phyloP scores from a whole-genome alignment of 2,113 vertebrate species.

The Neolamprologus falcicula region DNA sequence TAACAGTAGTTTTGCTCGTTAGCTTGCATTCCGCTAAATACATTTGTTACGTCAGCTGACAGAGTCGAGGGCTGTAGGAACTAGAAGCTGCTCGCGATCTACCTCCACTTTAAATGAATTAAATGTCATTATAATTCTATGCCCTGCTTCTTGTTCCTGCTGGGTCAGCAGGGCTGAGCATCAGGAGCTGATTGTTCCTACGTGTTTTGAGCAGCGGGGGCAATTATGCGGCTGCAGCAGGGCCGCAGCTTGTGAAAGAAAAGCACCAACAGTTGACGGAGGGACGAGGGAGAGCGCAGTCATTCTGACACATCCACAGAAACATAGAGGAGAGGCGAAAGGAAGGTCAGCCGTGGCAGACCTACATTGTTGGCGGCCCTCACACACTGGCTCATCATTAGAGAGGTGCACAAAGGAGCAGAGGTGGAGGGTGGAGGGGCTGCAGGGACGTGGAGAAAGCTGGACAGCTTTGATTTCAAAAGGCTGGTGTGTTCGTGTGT shows the following conservation, averaged over 20 bases:
- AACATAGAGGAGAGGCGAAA: conserved; percentile 24
- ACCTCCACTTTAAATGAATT: neutral
- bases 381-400: conserved; percentile 17
- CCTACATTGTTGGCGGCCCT: conserved; percentile 39
- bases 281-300: neutral
- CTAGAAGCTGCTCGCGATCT: neutral
- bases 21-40: neutral
- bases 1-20: neutral
- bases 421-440: neutral
- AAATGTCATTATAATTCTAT: neutral
- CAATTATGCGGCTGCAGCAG: conserved; percentile 11
- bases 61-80: neutral
- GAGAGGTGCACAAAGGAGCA: neutral
- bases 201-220: neutral
- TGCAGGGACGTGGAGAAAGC: neutral
- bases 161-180: neutral
- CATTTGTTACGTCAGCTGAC: neutral
- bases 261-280: neutral
- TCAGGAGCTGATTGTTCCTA: conserved; percentile 9
- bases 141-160: neutral
- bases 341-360: conserved; percentile 43
- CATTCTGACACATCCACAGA: conserved; percentile 22
- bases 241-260: conserved; percentile 6
- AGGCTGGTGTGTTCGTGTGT: neutral
- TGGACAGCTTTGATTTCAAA: neutral